Evolutionary conservation across 2,797 vertebrate species (phyloP), one percentile per base, ranked within the genome.

Genomic region (Pangasius sanitwongsei): DNA sequence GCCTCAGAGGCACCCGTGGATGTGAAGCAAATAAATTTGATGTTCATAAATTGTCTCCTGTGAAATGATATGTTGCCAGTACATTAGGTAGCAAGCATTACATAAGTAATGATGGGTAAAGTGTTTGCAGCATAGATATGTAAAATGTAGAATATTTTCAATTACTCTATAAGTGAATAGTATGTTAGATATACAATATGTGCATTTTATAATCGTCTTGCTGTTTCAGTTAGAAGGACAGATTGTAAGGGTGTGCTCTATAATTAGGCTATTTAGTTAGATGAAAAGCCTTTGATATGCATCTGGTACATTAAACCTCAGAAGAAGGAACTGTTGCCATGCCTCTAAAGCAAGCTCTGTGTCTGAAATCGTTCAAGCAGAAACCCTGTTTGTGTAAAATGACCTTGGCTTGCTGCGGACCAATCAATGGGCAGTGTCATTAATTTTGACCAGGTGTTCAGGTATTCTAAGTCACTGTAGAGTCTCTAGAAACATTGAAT

Each of bases 401-500:
- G 87, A 91, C 89, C 89, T 84, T 83, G 78, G 57, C 57, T 87
- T 87, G 87, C 86, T 55, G 61, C 6, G 34, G 86, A 86, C 83
- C 82, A 91, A 90, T 91, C 70, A 89, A 78, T 91, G 84, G 87
- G 53, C 34, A 57, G 57, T 50, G 41, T 63, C 81, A 88, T 91
- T 88, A 87, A 85, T 87, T 90, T 83, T n/a, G 53, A 31, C 86
- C 86, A 86, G n/a, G 67, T 89, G 81, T 74, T 86, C 28, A 34
- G 81, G 89, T 81, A 87, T n/a, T 87, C 87, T 34, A 65, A 89
- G 92, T 92, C 85, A 88, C 82, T 84, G 81, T 85, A 91, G 89
- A 92, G 91, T 86, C 90, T 84, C 90, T 91, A 92, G 90, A 92
- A 83, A 92, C 86, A 34, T 63, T 85, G 87, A 90, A 90, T 65